Evolutionary conservation across 1,140 invertebrate genomes (phyloP).

Genomic region (Stratiolaelaps scimitus): DNA sequence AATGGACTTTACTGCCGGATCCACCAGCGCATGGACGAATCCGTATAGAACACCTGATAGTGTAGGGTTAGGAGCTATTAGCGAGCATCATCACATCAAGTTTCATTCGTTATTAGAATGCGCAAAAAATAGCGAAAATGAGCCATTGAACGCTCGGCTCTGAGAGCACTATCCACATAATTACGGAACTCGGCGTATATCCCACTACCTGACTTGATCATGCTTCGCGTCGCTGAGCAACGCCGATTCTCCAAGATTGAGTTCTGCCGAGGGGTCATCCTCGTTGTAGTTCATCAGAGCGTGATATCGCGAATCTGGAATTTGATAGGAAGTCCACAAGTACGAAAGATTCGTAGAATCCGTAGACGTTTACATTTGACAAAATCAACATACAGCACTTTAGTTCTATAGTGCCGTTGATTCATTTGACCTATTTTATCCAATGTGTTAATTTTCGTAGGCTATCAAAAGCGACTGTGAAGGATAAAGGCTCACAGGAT

Average conservation of each 20-base stretch:
- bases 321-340: no score
- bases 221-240: background rate
- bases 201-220: constrained; percentile 9
- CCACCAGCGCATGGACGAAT: background rate
- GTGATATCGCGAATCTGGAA: constrained; percentile 19
- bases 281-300: constrained; percentile 9
- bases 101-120: background rate
- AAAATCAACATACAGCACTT: no score
- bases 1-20: background rate
- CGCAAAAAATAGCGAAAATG: no score
- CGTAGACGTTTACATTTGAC: no score
- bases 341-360: no score
- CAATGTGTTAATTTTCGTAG: no score
- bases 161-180: no score
- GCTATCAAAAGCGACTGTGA: no score
- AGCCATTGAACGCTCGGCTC: no score
- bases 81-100: background rate
- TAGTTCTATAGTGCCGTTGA: no score
- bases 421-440: no score
- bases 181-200: background rate
- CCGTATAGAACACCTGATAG: constrained; percentile 17
- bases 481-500: no score
- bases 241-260: background rate
- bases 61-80: background rate
- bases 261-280: background rate